A percentile compares a stretch with the other conserved stretches of the same genome.
Evolutionary conservation across 2,888 invertebrate genomes (phyloP).

Genomic region (Hecatera dysodea): DNA sequence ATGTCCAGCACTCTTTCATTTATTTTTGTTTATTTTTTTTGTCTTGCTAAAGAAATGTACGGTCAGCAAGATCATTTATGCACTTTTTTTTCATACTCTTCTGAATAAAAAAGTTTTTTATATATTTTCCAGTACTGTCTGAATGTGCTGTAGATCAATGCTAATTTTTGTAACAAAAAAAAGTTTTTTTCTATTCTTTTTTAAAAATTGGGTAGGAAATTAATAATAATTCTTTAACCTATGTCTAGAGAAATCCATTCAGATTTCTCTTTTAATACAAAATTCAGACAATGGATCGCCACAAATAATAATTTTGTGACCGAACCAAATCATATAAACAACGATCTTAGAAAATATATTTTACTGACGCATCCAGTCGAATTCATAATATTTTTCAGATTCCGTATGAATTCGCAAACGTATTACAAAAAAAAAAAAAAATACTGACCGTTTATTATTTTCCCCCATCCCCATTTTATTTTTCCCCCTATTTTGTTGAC

Average conservation of each 20-base stretch:
- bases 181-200: neutral
- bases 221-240: conserved; percentile 9
- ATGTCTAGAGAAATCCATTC: neutral
- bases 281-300: neutral
- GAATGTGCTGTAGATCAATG: conserved; percentile 58
- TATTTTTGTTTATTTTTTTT: conserved; percentile 48
- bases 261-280: neutral
- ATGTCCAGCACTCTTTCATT: conserved; percentile 64
- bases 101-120: neutral
- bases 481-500: conserved; percentile 62
- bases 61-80: conserved; percentile 48
- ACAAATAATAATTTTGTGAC: conserved; percentile 5
- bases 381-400: neutral
- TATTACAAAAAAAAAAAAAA: too few relatives aligned
- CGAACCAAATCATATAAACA: neutral
- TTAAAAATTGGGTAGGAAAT: conserved; percentile 22
- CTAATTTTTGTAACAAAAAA: conserved; percentile 14
- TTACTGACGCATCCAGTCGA: neutral
- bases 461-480: conserved; percentile 25
- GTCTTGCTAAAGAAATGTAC: conserved; percentile 48
- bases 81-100: conserved; percentile 48
- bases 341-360: neutral
- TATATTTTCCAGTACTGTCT: conserved; percentile 33
- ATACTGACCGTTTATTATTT: conserved; percentile 37
- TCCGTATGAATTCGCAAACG: neutral